Evolutionary conservation across 1,140 invertebrate genomes (phyloP), one percentile per base, ranked within the genome.

Genomic region (Aphidius ervi): DNA sequence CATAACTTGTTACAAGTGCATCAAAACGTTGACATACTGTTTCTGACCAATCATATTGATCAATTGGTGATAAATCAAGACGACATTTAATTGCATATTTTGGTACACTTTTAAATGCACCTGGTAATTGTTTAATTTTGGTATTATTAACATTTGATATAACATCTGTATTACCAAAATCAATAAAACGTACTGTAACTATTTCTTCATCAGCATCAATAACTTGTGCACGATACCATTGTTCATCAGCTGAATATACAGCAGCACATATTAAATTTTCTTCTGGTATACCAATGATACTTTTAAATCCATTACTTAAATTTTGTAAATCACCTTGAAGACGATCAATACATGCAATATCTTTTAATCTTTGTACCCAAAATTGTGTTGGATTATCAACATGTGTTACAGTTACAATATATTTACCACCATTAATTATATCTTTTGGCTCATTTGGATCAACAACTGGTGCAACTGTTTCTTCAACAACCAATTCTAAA

Each of bases 191-290:
- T 0, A 94, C 86, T 2, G 88, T 88, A 9, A 85, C 88, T 31
- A 88, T 85, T 54, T 86, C 87, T 9, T 82, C 79, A 62, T 87
- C 86, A 0, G 84, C 81, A 65, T 91, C 88, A 2, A 91, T 80
- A n/a, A 93, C 86, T 66, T 87, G 83, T 2, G 90, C 91, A 65
- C 92, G 81, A 68, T 93, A 94, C 91, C 91, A 95, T 3, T 76
- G 72, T 45, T 87, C 83, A 69, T 93, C 89, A 1, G 86, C 84
- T 0, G 84, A 85, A 69, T 87, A 92, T 58, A 86, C 82, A 0
- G 90, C 91, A 43, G 88, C 79, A 72, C 91, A 93, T 1, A 87
- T 68, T 1, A 84, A 82, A 6, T 86, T 86, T 56, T 85, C 80
- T 46, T 87, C 84, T 5, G 82, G 74, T 49, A 76, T 58, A 5